Conservation (phyloP, 2,113 vertebrate genomes). For the Psephotus haematonotus region DNA sequence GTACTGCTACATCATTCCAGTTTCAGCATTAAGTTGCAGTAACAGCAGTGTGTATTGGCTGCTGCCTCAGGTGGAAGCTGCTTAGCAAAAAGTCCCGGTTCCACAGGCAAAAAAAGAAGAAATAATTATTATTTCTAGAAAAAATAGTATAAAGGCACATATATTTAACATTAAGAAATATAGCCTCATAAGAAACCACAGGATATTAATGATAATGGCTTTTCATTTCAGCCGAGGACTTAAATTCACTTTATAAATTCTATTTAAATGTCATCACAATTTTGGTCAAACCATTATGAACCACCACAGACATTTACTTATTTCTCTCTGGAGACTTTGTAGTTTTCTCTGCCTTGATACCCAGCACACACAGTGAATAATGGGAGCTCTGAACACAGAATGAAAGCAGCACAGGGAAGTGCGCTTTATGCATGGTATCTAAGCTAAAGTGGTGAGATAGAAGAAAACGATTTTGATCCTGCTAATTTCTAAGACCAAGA, state of each 20-base stretch:
- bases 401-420: not conserved
- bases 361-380: not conserved
- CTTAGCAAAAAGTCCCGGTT: not conserved
- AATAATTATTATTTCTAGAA: not conserved
- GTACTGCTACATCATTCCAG: not conserved
- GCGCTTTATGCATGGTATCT: not conserved
- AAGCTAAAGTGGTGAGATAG: not conserved
- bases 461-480: not conserved
- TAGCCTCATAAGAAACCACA: not conserved
- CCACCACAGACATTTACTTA: not conserved
- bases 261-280: not conserved
- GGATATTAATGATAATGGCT: conserved; percentile 20
- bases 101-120: not conserved
- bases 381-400: not conserved
- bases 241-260: conserved; percentile 9
- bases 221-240: not conserved
- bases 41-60: fast-evolving
- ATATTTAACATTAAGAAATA: not conserved
- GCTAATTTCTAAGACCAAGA: not conserved
- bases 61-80: not conserved
- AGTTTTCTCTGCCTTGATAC: not conserved
- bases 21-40: not conserved
- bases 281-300: conserved; percentile 4
- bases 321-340: not conserved
- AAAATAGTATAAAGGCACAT: not conserved